phyloP scores from a whole-genome alignment of 2,113 vertebrate genomes.

The Barnardius zonarius region DNA sequence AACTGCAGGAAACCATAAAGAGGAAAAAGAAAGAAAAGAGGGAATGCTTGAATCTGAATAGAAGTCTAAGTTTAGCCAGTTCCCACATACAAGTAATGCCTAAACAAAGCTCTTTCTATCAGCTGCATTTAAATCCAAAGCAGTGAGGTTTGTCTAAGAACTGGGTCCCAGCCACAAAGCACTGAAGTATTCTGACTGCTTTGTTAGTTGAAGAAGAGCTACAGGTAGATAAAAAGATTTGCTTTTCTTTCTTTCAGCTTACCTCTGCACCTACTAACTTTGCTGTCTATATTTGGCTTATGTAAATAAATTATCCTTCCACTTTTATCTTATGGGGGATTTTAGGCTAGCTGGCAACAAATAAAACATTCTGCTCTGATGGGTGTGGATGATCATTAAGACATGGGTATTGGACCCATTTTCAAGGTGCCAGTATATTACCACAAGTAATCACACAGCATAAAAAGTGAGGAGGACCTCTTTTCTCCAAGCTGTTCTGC shows the following conservation, averaged over 20 bases:
- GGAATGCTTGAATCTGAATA: background rate
- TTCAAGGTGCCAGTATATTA: background rate
- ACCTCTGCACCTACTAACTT: background rate
- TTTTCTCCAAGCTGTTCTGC: background rate
- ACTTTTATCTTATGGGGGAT: background rate
- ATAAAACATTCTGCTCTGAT: background rate
- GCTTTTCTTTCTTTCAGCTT: background rate
- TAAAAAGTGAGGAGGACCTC: background rate
- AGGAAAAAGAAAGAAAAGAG: background rate
- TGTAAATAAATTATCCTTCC: background rate
- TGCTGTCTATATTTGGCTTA: background rate
- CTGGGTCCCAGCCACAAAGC: background rate
- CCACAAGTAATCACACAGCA: background rate
- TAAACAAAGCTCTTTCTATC: background rate
- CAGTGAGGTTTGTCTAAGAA: background rate
- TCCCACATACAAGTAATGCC: background rate
- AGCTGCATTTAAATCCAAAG: background rate
- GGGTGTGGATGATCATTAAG: background rate
- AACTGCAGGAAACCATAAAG: background rate
- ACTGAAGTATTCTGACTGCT: background rate
- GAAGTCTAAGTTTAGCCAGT: background rate
- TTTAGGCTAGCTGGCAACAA: conserved; percentile 17
- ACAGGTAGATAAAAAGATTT: background rate
- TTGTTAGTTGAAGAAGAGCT: background rate
- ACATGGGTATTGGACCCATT: background rate